Evolutionary conservation across 2,113 vertebrate genomes (phyloP).

Genomic region (Junco hyemalis): DNA sequence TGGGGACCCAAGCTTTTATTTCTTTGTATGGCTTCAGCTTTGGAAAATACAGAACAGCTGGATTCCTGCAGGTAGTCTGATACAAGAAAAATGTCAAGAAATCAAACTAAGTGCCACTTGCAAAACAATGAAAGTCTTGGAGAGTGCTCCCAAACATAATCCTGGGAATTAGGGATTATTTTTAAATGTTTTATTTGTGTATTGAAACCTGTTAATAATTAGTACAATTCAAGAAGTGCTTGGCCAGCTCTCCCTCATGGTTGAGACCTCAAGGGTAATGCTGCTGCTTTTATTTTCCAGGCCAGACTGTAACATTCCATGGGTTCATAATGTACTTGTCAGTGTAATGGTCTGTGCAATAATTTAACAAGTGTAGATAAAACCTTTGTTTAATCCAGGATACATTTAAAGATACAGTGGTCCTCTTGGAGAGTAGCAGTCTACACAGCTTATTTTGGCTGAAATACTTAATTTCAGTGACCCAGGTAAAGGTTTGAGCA

Average conservation of each 20-base stretch:
- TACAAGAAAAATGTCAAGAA: not conserved
- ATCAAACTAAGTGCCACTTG: not conserved
- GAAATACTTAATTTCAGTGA: not conserved
- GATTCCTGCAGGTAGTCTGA: not conserved
- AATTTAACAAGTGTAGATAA: constrained; percentile 53
- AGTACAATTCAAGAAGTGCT: not conserved
- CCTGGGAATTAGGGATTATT: not conserved
- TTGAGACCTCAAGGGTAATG: not conserved
- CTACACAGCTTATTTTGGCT: not conserved
- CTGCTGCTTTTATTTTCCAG: constrained; percentile 49
- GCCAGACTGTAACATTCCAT: constrained; percentile 55
- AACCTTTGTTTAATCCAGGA: constrained; percentile 38
- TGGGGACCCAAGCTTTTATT: not conserved
- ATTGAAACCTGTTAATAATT: not conserved
- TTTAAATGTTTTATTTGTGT: not conserved
- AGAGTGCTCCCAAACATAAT: not conserved
- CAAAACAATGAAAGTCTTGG: not conserved
- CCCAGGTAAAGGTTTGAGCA: not conserved
- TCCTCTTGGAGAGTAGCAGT: not conserved
- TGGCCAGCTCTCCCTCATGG: not conserved
- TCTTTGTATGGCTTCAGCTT: not conserved
- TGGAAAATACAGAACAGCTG: not conserved
- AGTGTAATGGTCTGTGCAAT: constrained; percentile 65
- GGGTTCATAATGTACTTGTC: constrained; percentile 51
- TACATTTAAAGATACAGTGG: constrained; percentile 48